phyloP scores from a whole-genome alignment of 2,888 invertebrate genomes.

The Pilophorus perplexus region DNA sequence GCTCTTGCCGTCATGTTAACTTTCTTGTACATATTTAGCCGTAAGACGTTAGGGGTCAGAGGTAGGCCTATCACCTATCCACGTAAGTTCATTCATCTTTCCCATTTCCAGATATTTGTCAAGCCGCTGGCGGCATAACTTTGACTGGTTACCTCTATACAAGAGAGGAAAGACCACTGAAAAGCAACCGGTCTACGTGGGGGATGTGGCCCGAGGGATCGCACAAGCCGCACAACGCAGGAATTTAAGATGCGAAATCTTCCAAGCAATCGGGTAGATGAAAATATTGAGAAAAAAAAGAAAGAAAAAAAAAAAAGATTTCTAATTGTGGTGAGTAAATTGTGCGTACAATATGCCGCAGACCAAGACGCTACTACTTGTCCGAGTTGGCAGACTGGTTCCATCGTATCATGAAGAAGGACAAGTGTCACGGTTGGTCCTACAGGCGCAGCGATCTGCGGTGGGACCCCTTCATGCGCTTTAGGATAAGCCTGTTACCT shows the following conservation, averaged over 20 bases:
- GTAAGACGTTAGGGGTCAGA: too few relatives aligned
- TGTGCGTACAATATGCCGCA: not conserved
- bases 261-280: slow-evolving; percentile 74
- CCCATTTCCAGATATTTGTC: slow-evolving; percentile 58
- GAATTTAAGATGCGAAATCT: slow-evolving; percentile 68
- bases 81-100: too few relatives aligned
- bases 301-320: too few relatives aligned
- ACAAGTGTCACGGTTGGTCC: slow-evolving; percentile 56
- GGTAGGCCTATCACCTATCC: too few relatives aligned
- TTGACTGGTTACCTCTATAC: slow-evolving; percentile 72
- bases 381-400: slow-evolving; percentile 82
- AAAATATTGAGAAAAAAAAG: too few relatives aligned
- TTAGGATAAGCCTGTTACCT: slow-evolving; percentile 62
- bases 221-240: slow-evolving; percentile 73
- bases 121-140: slow-evolving; percentile 63
- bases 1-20: too few relatives aligned
- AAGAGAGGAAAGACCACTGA: slow-evolving; percentile 77
- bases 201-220: slow-evolving; percentile 83
- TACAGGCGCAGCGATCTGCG: slow-evolving; percentile 70
- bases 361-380: slow-evolving; percentile 73
- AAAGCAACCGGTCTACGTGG: slow-evolving; percentile 86
- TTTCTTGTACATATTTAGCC: too few relatives aligned
- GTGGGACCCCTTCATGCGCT: slow-evolving; percentile 64
- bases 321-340: not conserved
- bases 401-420: slow-evolving; percentile 70